Conservation (phyloP, 2,797 vertebrate genomes). For the Coendou prehensilis region DNA sequence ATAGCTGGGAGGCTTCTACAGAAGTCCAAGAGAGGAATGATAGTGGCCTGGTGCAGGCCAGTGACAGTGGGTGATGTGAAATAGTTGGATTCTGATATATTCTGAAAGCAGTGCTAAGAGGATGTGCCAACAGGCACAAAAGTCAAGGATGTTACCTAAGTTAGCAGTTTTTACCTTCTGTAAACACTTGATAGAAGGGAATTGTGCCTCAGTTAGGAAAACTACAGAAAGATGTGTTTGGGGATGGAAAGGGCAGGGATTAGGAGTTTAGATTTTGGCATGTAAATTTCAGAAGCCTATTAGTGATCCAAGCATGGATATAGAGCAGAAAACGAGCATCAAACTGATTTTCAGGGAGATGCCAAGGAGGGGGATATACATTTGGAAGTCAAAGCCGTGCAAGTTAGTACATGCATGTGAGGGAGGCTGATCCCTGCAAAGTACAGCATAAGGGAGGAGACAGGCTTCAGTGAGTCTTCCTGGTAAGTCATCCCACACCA, state of each 20-base stretch:
- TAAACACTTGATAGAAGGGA: not conserved
- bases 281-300: not conserved
- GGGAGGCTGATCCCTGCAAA: not conserved
- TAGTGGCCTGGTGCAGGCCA: not conserved
- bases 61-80: not conserved
- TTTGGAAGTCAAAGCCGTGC: not conserved
- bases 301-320: not conserved
- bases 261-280: not conserved
- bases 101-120: not conserved
- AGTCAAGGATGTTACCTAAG: not conserved
- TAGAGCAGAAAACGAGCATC: not conserved
- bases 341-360: not conserved
- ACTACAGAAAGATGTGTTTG: not conserved
- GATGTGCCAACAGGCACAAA: not conserved
- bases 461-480: not conserved
- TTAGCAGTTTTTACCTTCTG: not conserved
- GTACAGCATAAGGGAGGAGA: not conserved
- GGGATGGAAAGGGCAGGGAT: not conserved
- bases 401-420: not conserved
- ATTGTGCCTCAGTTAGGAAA: not conserved
- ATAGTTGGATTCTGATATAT: not conserved
- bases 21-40: not conserved
- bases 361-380: not conserved
- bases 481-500: not conserved
- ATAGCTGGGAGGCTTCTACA: not conserved